Evolutionary conservation across 2,888 invertebrate genomes (phyloP), one percentile per base, ranked within the genome.

Genomic region (Osmoderma eremita): DNA sequence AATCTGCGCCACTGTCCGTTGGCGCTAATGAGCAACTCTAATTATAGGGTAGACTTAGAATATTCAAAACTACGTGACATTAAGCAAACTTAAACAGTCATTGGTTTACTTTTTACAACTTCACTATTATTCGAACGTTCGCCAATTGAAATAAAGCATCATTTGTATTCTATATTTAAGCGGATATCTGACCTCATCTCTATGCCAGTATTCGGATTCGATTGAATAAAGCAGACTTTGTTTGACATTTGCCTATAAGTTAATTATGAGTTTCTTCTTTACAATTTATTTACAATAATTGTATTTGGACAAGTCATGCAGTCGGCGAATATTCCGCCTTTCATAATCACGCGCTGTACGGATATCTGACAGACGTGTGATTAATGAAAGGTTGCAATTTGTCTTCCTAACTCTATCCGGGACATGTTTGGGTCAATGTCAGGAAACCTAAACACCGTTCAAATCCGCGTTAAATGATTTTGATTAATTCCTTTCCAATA

Each of bases 241-340:
- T n/a, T n/a, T n/a, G n/a, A n/a, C n/a, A n/a, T n/a, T n/a, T n/a
- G n/a, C n/a, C n/a, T n/a, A n/a, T 66, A 42, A 67, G 65, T 68
- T 70, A 63, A 67, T 68, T 66, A 64, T 68, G 68, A 70, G 65
- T n/a, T n/a, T n/a, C n/a, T n/a, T n/a, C n/a, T n/a, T n/a, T n/a
- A n/a, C n/a, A n/a, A 62, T 63, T 65, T 70, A 63, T 67, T 68
- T 68, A 67, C 48, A 53, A 49, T 67, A 69, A 65, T 69, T 67
- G 51, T 62, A 62, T 63, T 63, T 50, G 39, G 20, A 51, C 51
- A 63, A 30, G 50, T 50, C 39, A 50, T 39, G 3, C 5, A 3
- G 3, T 6, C 49, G 39, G 22, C 13, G n/a, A 39, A 64, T 53
- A 53, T 54, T 64, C 30, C 2, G 15, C 4, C 18, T 53, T 10